A percentile compares a stretch with the other conserved stretches of the same genome.
Conservation (phyloP, 2,888 invertebrate species). For the Myopa tessellatipennis region DNA sequence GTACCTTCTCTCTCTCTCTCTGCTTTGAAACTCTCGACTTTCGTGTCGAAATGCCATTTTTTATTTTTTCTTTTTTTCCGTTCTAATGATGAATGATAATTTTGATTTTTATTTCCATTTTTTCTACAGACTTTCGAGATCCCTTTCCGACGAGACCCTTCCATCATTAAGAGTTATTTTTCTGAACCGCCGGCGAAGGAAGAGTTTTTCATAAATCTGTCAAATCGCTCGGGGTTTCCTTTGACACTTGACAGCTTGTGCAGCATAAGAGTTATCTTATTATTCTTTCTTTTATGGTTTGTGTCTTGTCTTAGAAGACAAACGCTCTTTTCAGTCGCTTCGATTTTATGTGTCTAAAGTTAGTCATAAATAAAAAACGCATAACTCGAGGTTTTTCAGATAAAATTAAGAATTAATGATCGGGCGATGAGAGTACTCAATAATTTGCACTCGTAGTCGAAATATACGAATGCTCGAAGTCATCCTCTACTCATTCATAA, state of each 20-base stretch:
- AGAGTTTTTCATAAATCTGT: constrained; percentile 16
- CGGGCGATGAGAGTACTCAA: not conserved
- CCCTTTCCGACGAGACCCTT: not conserved
- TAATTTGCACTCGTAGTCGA: not conserved
- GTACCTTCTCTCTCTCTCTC: not conserved
- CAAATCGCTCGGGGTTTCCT: not conserved
- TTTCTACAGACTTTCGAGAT: not conserved
- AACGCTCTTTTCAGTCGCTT: no score
- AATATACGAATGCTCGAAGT: not conserved
- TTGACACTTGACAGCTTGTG: not conserved
- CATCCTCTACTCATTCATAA: not conserved
- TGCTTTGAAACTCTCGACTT: not conserved
- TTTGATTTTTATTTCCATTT: no score
- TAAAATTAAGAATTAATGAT: constrained; percentile 8
- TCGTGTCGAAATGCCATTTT: not conserved
- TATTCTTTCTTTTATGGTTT: not conserved
- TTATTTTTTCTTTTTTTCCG: not conserved
- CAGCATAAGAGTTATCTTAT: not conserved
- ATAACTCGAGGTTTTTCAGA: not conserved
- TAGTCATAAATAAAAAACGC: not conserved
- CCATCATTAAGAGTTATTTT: constrained; percentile 3
- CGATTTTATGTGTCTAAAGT: no score
- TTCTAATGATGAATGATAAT: not conserved
- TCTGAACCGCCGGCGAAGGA: not conserved
- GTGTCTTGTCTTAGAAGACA: no score